Evolutionary conservation across 1,140 invertebrate genomes (phyloP).

Genomic region (Calephelis nemesis): DNA sequence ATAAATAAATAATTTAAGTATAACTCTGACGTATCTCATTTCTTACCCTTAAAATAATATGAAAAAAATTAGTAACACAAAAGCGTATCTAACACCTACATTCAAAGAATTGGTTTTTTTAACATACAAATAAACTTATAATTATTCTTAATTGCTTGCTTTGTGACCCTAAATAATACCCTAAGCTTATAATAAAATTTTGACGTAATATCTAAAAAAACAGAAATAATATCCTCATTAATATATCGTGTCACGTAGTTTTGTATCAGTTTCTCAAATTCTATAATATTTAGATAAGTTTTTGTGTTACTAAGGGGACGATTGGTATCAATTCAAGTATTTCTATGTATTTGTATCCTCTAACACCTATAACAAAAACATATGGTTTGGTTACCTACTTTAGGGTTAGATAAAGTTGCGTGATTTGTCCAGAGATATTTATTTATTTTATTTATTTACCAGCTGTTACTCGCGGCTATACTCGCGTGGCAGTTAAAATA

Average conservation of each 20-base stretch:
- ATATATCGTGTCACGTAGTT: slow-evolving; percentile 4
- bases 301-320: slow-evolving; percentile 3
- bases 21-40: background rate
- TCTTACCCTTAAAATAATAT: background rate
- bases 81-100: slow-evolving; percentile 3
- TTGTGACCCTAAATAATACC: slow-evolving; percentile 8
- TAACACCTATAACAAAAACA: too few relatives aligned
- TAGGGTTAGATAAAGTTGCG: too few relatives aligned
- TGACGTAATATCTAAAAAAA: background rate
- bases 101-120: background rate
- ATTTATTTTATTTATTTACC: too few relatives aligned
- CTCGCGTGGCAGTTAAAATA: too few relatives aligned
- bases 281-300: slow-evolving; percentile 1
- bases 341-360: too few relatives aligned
- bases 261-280: slow-evolving; percentile 4
- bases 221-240: background rate
- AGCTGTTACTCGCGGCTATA: too few relatives aligned
- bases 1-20: slow-evolving; percentile 7
- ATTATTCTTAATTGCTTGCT: background rate
- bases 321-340: too few relatives aligned
- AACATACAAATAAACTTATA: slow-evolving; percentile 3
- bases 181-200: background rate
- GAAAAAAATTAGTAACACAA: slow-evolving; percentile 5
- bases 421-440: too few relatives aligned
- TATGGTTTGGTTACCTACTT: too few relatives aligned